Evolutionary conservation across 2,797 vertebrate species (phyloP), one percentile per base, ranked within the genome.

Genomic region (Florisuga fusca): DNA sequence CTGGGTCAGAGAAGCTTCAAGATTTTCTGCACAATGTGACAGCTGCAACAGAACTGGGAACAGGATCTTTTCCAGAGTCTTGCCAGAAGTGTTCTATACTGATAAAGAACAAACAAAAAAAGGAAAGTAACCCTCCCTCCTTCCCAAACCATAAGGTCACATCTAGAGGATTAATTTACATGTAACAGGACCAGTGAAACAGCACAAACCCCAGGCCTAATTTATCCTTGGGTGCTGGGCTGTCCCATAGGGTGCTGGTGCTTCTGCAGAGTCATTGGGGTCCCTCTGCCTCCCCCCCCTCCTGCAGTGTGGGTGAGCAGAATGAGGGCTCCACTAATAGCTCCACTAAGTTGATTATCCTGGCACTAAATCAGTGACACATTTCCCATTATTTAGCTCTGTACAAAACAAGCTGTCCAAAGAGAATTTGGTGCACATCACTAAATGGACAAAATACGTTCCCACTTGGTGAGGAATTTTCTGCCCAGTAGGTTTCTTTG

Each of bases 221-320:
- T 34, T 46, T 26, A 22, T 23, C 33, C 33, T 29, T 4, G 55
- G 15, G 33, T 34, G 48, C 48, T 7, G 25, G 11, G 14, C 7
- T 34, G 57, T 31, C 41, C 41, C 25, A 11, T 10, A 31, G 17
- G 6, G 7, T 4, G 18, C 17, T 4, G 22, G 48, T 2, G 29
- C 29, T 55, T 38, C 14, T 61, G 54, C 38, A 34, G 61, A 31
- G 29, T 20, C 20, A 18, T 45, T 21, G 29, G 45, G 14, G n/a
- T 38, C 38, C 38, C 38, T 38, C 27, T 46, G 7, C 16, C 45
- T 33, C 61, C 27, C 31, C 13, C 31, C 9, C 26, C 38, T 12
- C 33, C 2, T 0, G 3, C 21, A 3, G 34, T 21, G 23, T 36
- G 25, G 43, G 22, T 7, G 27, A 81, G 26, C 15, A 22, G 12